phyloP scores from a whole-genome alignment of 2,113 vertebrate species.

The Tachycineta bicolor region DNA sequence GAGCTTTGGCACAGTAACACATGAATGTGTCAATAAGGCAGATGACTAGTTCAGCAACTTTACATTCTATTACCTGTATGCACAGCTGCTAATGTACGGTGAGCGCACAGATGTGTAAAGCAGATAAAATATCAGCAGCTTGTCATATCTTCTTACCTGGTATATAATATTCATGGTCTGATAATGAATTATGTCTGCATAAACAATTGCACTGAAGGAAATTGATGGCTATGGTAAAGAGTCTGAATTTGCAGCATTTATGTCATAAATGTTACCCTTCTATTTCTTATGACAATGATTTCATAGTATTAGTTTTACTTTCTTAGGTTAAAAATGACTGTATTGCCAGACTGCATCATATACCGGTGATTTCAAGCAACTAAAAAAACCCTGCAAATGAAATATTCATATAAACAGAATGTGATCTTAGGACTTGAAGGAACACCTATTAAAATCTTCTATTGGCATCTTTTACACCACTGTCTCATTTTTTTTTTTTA shows the following conservation, averaged over 20 bases:
- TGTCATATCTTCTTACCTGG: background rate
- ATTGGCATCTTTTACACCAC: background rate
- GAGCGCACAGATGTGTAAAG: constrained; percentile 47
- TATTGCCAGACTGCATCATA: background rate
- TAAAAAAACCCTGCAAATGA: background rate
- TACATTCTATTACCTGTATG: constrained; percentile 51
- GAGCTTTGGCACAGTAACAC: constrained; percentile 17
- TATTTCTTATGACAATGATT: background rate
- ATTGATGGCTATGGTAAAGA: background rate
- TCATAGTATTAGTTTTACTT: background rate
- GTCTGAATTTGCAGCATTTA: background rate
- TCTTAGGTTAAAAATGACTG: background rate
- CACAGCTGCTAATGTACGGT: constrained; percentile 3
- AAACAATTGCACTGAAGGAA: background rate
- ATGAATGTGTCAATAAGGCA: constrained; percentile 1
- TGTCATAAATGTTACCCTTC: background rate
- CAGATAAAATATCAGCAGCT: constrained; percentile 16
- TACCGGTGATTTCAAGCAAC: background rate
- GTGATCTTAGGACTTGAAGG: background rate
- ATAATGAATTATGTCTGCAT: background rate
- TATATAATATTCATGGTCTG: background rate
- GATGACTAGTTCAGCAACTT: background rate
- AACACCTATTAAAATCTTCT: background rate
- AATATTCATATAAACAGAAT: background rate
- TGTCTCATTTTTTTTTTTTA: background rate